Percentiles rank a stretch among this genome's conserved stretches.
Conservation (phyloP, 2,888 invertebrate species). For the Caenorhabditis sp. region DNA sequence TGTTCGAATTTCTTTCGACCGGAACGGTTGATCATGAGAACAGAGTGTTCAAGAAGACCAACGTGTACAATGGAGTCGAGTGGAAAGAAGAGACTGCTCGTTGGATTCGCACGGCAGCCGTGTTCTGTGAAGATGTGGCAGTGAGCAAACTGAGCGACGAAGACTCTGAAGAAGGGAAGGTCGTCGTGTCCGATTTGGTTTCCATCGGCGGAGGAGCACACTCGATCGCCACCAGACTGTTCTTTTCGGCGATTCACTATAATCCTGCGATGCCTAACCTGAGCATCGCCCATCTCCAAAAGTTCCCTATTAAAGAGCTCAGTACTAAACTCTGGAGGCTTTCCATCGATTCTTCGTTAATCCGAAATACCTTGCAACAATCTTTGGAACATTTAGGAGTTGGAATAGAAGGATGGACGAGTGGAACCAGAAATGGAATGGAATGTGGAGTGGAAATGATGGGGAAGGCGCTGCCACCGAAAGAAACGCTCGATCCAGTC, state of each 20-base stretch:
- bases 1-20: constrained; percentile 34
- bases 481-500: constrained; percentile 66
- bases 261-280: constrained; percentile 57
- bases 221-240: constrained; percentile 39
- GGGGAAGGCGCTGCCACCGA: constrained; percentile 57
- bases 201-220: constrained; percentile 52
- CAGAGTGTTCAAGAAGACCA: constrained; percentile 34
- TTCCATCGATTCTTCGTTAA: constrained; percentile 43
- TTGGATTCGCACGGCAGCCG: constrained; percentile 48
- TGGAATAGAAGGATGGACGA: constrained; percentile 52
- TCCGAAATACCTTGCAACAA: constrained; percentile 4
- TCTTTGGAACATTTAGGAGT: constrained; percentile 8
- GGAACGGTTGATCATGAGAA: constrained; percentile 46
- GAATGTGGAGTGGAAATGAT: constrained; percentile 49
- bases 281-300: constrained; percentile 58
- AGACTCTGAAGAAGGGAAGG: constrained; percentile 28
- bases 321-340: constrained; percentile 61
- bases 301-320: constrained; percentile 56
- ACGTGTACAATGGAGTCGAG: constrained; percentile 35
- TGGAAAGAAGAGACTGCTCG: constrained; percentile 32
- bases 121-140: constrained; percentile 27
- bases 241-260: constrained; percentile 58
- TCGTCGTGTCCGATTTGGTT: constrained; percentile 29
- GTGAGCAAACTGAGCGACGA: constrained; percentile 12
- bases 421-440: constrained; percentile 7